Percentiles rank a stretch among this genome's conserved stretches.
Evolutionary conservation across 2,797 vertebrate species (phyloP).

Genomic region (Gymnoscopelus braueri): DNA sequence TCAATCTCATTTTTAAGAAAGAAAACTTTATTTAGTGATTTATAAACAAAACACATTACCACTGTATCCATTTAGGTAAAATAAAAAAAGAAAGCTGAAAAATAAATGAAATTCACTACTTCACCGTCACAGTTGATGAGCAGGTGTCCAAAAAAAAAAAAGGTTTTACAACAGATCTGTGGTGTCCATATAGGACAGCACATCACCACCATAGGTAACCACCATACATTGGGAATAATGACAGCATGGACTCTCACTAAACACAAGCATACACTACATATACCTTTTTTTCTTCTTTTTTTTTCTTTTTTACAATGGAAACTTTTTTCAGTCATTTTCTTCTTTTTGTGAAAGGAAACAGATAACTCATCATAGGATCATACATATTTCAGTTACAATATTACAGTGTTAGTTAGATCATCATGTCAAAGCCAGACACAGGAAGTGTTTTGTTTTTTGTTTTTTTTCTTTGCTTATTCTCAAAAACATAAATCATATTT

Average conservation of each 20-base stretch:
- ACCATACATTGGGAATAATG: slow-evolving; percentile 87
- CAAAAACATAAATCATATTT: slow-evolving; percentile 79
- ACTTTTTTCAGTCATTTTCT: slow-evolving; percentile 59
- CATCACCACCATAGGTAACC: slow-evolving; percentile 91
- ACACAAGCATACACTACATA: slow-evolving; percentile 98
- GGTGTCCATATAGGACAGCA: slow-evolving; percentile 85
- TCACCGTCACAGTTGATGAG: slow-evolving; percentile 93
- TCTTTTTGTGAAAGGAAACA: slow-evolving; percentile 77
- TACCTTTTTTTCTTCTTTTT: slow-evolving; percentile 72
- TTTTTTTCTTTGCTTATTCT: slow-evolving; percentile 75
- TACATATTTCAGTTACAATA: slow-evolving; percentile 97
- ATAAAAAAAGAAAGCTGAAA: slow-evolving; percentile 69
- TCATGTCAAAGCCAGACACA: slow-evolving; percentile 91
- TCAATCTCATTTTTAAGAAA: slow-evolving; percentile 91
- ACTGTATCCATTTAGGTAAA: slow-evolving; percentile 84
- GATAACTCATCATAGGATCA: slow-evolving; percentile 89
- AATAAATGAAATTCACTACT: slow-evolving; percentile 89
- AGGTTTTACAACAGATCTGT: slow-evolving; percentile 85
- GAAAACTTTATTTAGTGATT: slow-evolving; percentile 97
- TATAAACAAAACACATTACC: slow-evolving; percentile 93
- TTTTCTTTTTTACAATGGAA: slow-evolving; percentile 59
- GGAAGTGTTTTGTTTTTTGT: slow-evolving; percentile 71
- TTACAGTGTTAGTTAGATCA: slow-evolving; percentile 91
- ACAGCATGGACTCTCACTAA: slow-evolving; percentile 96
- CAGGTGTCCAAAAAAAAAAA: slow-evolving; percentile 90